A percentile compares a stretch with the other conserved stretches of the same genome.
phyloP scores from a whole-genome alignment of 1,140 invertebrate species.

The Wasmannia auropunctata region DNA sequence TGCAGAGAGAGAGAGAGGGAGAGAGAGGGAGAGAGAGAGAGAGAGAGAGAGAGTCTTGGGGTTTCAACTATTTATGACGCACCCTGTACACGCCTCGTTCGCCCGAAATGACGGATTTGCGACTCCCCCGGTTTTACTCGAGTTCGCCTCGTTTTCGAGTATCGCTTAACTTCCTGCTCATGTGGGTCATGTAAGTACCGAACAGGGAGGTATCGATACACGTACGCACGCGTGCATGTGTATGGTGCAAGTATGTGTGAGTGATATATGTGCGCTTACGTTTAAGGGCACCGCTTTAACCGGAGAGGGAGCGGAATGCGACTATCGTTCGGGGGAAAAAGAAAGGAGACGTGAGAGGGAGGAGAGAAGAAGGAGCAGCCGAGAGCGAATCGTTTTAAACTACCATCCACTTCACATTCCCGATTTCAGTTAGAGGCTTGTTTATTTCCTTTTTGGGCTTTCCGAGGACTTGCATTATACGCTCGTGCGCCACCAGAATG shows the following conservation, averaged over 20 bases:
- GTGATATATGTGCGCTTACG: constrained; percentile 39
- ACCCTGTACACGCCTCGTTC: constrained; percentile 1
- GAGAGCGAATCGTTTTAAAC: constrained; percentile 79
- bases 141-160: constrained; percentile 32
- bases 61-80: constrained; percentile 29
- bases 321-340: constrained; percentile 37
- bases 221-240: background rate
- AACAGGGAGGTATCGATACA: constrained; percentile 36
- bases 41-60: background rate
- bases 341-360: background rate
- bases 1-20: too few species aligned
- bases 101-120: constrained; percentile 38
- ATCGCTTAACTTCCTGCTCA: constrained; percentile 44
- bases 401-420: constrained; percentile 80
- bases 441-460: constrained; percentile 79
- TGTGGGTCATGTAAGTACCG: constrained; percentile 49
- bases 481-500: constrained; percentile 61
- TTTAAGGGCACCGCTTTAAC: constrained; percentile 37
- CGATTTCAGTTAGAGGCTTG: constrained; percentile 78
- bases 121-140: constrained; percentile 33
- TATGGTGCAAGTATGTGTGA: background rate
- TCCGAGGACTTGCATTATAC: constrained; percentile 62
- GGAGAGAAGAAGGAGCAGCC: constrained; percentile 12
- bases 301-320: constrained; percentile 24
- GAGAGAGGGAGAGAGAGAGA: too few species aligned